Evolutionary conservation across 2,113 vertebrate genomes (phyloP).

Genomic region (Butastur rufipennis): DNA sequence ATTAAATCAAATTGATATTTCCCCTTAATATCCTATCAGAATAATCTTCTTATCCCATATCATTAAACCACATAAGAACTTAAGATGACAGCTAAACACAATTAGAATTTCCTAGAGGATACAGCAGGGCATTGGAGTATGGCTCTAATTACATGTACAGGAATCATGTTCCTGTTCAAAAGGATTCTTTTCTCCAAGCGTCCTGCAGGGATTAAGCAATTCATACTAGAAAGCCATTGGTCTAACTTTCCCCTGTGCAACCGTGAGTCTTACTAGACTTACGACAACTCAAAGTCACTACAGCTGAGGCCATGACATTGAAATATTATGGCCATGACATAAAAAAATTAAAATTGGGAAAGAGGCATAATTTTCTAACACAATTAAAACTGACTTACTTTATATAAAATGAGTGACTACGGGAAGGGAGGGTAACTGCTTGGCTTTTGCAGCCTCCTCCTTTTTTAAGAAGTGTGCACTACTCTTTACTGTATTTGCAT

Average conservation of each 20-base stretch:
- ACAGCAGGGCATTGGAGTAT: not conserved
- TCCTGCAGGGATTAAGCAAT: not conserved
- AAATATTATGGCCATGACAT: not conserved
- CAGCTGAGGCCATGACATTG: not conserved
- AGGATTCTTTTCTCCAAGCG: not conserved
- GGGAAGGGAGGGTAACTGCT: not conserved
- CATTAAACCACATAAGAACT: slow-evolving; percentile 49
- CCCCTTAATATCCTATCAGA: slow-evolving; percentile 47
- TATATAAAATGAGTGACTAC: not conserved
- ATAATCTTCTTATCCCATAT: slow-evolving; percentile 60
- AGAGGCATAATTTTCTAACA: not conserved
- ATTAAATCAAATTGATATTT: slow-evolving; percentile 58
- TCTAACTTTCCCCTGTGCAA: not conserved
- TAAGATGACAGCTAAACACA: slow-evolving; percentile 44
- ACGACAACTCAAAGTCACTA: not conserved
- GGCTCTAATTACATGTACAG: not conserved
- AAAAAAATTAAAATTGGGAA: not conserved
- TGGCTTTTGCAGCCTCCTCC: not conserved
- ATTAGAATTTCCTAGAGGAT: slow-evolving; percentile 45
- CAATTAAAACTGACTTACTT: not conserved
- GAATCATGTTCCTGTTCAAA: not conserved
- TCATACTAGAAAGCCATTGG: not conserved
- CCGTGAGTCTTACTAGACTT: not conserved
- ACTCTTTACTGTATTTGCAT: not conserved
- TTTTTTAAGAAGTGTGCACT: not conserved